phyloP scores from a whole-genome alignment of 2,888 invertebrate genomes.

The Ernsta delagoae region DNA sequence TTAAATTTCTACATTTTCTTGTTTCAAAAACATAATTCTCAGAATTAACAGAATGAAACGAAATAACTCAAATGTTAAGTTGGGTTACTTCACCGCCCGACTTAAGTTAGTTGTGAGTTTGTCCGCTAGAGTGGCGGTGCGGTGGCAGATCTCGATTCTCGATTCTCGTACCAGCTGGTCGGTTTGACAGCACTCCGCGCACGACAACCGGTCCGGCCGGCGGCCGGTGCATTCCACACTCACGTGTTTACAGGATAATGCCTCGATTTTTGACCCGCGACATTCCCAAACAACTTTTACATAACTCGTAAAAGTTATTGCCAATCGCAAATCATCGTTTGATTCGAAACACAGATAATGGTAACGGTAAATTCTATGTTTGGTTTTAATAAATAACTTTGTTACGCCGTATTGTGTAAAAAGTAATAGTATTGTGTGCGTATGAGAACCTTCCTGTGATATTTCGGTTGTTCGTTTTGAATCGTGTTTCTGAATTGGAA shows the following conservation, averaged over 20 bases:
- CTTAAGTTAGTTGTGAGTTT: conserved; percentile 69
- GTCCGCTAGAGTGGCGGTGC: conserved; percentile 78
- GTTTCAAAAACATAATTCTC: too few species aligned
- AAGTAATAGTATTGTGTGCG: conserved; percentile 68
- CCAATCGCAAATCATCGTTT: conserved; percentile 40
- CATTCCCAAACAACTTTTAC: conserved; percentile 59
- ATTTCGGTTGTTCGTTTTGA: conserved; percentile 72
- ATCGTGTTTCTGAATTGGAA: conserved; percentile 22
- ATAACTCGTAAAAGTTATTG: conserved; percentile 59
- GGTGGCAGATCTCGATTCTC: conserved; percentile 63
- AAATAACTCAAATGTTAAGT: conserved; percentile 46
- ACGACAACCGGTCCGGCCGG: conserved; percentile 62
- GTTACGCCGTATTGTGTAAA: conserved; percentile 69
- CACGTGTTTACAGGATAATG: conserved; percentile 67
- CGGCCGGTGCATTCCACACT: conserved; percentile 58
- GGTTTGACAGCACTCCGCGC: conserved; percentile 64
- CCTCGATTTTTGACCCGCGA: conserved; percentile 64
- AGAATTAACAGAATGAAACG: not conserved
- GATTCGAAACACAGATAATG: conserved; percentile 41
- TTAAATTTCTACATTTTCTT: too few species aligned
- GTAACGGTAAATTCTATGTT: conserved; percentile 53
- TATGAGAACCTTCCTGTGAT: conserved; percentile 67
- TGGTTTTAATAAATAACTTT: conserved; percentile 54
- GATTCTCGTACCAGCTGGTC: conserved; percentile 69
- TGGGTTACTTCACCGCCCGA: conserved; percentile 51